phyloP scores from a whole-genome alignment of 2,888 invertebrate genomes.

The Sylvicola cinctus region DNA sequence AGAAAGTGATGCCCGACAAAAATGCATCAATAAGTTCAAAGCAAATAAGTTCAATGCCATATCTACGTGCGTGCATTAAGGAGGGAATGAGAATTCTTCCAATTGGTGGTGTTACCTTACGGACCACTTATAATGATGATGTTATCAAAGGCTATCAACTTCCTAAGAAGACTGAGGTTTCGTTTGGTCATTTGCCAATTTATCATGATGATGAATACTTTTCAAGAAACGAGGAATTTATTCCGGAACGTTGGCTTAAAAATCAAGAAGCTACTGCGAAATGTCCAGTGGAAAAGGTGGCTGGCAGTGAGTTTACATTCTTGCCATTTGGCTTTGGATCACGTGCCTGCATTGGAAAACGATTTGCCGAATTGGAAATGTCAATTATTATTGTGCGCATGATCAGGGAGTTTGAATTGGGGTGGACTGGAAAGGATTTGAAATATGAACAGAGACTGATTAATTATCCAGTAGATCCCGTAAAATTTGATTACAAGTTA shows the following conservation, averaged over 20 bases:
- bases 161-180: slow-evolving; percentile 42
- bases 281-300: slow-evolving; percentile 6
- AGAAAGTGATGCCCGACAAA: slow-evolving; percentile 22
- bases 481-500: not conserved
- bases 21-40: slow-evolving; percentile 22
- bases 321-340: slow-evolving; percentile 52
- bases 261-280: not conserved
- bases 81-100: slow-evolving; percentile 43
- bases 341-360: slow-evolving; percentile 46
- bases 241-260: slow-evolving; percentile 57
- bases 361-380: slow-evolving; percentile 55
- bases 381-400: slow-evolving; percentile 28
- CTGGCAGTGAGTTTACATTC: slow-evolving; percentile 17
- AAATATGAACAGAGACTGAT: not conserved
- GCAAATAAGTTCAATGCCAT: slow-evolving; percentile 29
- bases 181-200: slow-evolving; percentile 57
- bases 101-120: slow-evolving; percentile 33
- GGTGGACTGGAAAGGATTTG: not conserved
- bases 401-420: not conserved
- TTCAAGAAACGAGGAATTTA: slow-evolving; percentile 34
- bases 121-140: slow-evolving; percentile 31
- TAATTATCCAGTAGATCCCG: not conserved
- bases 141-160: slow-evolving; percentile 39
- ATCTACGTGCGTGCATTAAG: slow-evolving; percentile 49
- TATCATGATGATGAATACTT: slow-evolving; percentile 42